phyloP scores from a whole-genome alignment of 2,797 vertebrate species.

The Lateolabrax maculatus region DNA sequence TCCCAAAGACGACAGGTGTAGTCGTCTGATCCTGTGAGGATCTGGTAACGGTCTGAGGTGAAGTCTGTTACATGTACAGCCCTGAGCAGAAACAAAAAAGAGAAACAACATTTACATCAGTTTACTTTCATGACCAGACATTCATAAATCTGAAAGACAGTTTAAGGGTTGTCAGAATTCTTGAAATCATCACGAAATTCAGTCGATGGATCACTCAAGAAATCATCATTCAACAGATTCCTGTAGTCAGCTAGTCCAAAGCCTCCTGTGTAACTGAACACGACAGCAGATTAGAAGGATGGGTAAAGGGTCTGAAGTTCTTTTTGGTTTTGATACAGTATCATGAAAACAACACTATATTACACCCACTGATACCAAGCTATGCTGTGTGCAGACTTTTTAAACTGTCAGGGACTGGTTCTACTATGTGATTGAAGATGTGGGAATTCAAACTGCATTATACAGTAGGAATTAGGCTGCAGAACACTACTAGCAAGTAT shows the following conservation, averaged over 20 bases:
- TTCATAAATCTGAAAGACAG: neutral
- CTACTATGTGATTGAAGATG: neutral
- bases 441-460: neutral
- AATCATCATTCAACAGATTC: constrained; percentile 70
- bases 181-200: constrained; percentile 73
- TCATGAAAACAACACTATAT: neutral
- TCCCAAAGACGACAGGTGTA: constrained; percentile 94
- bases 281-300: neutral
- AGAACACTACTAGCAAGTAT: neutral
- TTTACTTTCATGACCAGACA: neutral
- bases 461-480: neutral
- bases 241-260: neutral
- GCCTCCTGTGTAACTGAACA: neutral
- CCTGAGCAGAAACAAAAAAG: constrained; percentile 75
- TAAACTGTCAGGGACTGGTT: neutral
- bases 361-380: neutral
- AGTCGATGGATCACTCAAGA: constrained; percentile 82
- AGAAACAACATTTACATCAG: neutral
- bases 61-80: constrained; percentile 93
- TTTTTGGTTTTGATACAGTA: neutral
- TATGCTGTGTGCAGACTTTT: neutral
- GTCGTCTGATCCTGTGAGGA: constrained; percentile 95
- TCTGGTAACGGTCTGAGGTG: constrained; percentile 91
- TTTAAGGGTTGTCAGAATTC: constrained; percentile 67
- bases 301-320: neutral